Evolutionary conservation across 2,797 vertebrate genomes (phyloP), one percentile per base, ranked within the genome.

Genomic region (Scomberomorus guttatus): DNA sequence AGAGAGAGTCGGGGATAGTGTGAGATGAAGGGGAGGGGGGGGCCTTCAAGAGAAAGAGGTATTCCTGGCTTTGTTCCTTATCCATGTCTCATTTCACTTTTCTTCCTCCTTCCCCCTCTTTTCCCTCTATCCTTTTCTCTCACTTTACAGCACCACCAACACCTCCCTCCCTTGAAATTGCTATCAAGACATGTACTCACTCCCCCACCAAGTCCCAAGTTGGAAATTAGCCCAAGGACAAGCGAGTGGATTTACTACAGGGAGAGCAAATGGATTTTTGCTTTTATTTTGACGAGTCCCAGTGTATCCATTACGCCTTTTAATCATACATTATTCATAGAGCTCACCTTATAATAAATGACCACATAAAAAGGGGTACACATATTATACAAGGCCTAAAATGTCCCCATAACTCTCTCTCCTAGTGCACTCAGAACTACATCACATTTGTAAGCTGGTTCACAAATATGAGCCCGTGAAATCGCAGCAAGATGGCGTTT

Each of bases 191-290:
- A 82, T 84, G 83, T 90, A 90, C 90, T 84, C 87, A 87, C 91
- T 88, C 89, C 90, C 83, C 83, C 84, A 78, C 86, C 67, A 90
- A 88, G 87, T 92, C 93, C 91, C 88, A 86, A 86, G 90, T 92
- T 95, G 92, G 90, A 93, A 94, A 94, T 94, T 94, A 94, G 93
- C 92, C 93, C 94, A 95, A 94, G 93, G 94, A 95, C 94, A 94
- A 91, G 90, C 88, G 48, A 87, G 90, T 91, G 84, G 89, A 93
- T 95, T 94, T 94, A 94, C 92, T 93, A 92, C 85, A 83, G 89
- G 90, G 93, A 93, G 86, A 90, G 90, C 92, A 94, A 95, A 95
- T 94, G 93, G 94, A 94, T 94, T 94, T 90, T 84, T 93, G 94
- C 93, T 95, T 94, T 96, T 94, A 94, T 95, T 94, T 93, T 94